Evolutionary conservation across 2,888 invertebrate species (phyloP), one percentile per base, ranked within the genome.

Genomic region (Pristionchus japonicus): DNA sequence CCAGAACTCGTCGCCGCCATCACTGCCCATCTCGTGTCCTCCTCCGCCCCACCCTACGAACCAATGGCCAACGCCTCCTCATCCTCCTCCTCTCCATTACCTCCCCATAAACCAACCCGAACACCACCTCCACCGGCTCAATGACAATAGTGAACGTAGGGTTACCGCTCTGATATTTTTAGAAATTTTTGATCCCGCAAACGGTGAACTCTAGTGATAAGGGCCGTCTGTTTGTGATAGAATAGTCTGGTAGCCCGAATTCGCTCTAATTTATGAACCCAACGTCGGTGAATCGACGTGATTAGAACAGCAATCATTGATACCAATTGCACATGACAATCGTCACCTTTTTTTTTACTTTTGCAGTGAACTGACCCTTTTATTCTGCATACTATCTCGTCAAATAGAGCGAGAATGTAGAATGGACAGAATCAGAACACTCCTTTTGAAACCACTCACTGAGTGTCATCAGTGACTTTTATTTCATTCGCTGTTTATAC

Each of bases 391-490:
- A n/a, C n/a, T n/a, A n/a, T n/a, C n/a, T n/a, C n/a, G n/a, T n/a
- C n/a, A n/a, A n/a, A n/a, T n/a, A n/a, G n/a, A n/a, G n/a, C n/a
- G n/a, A n/a, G n/a, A n/a, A n/a, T n/a, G n/a, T n/a, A n/a, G n/a
- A n/a, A n/a, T n/a, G n/a, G n/a, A n/a, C 2, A 6, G 52, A 52
- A 4, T 57, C n/a, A 43, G 43, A n/a, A 43, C n/a, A 57, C 9
- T n/a, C n/a, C 31, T 67, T 67, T 31, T 67, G 57, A 31, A 27
- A 31, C 64, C 77, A 77, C n/a, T n/a, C n/a, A n/a, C 77, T 77
- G 77, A 77, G 77, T 43, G 40, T 77, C 15, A 77, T 77, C 77
- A 47, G 77, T 77, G 77, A 77, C 70, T 37, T 37, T 37, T n/a
- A n/a, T n/a, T n/a, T 70, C 15, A 20, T 67, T 67, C 64, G 31